Conservation (phyloP, 92 coral and sea anemone genomes). For the Epizoanthus illoricatus region DNA sequence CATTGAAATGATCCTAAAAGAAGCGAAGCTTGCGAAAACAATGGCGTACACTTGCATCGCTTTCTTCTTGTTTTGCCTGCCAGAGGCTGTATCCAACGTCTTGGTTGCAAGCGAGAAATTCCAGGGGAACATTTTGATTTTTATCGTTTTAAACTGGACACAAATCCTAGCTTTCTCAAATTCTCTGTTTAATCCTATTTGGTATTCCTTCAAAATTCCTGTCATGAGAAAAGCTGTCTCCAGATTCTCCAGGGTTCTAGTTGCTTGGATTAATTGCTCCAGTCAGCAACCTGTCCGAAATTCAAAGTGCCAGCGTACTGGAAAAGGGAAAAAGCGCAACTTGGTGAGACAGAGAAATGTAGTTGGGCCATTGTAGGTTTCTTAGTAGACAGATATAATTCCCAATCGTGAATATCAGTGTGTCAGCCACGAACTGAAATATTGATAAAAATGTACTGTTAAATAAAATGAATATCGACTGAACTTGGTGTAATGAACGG, state of each 20-base stretch:
- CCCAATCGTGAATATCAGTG: too few relatives aligned
- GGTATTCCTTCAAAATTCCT: background rate
- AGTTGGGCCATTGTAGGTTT: too few relatives aligned
- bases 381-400: too few relatives aligned
- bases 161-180: background rate
- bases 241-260: background rate
- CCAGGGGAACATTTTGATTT: background rate
- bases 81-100: background rate
- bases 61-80: background rate
- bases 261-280: too few relatives aligned
- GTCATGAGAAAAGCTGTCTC: background rate
- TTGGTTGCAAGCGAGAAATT: background rate
- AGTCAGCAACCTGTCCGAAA: too few relatives aligned
- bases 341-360: too few relatives aligned
- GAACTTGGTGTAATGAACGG: too few relatives aligned
- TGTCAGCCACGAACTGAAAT: too few relatives aligned
- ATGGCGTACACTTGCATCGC: background rate
- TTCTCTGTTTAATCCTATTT: background rate
- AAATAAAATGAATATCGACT: too few relatives aligned
- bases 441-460: too few relatives aligned
- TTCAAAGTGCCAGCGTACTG: too few relatives aligned
- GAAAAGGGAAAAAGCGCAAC: too few relatives aligned
- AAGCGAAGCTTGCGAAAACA: background rate
- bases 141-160: background rate
- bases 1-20: background rate